Conservation (phyloP, 2,113 vertebrate genomes). For the Leiothrix lutea region DNA sequence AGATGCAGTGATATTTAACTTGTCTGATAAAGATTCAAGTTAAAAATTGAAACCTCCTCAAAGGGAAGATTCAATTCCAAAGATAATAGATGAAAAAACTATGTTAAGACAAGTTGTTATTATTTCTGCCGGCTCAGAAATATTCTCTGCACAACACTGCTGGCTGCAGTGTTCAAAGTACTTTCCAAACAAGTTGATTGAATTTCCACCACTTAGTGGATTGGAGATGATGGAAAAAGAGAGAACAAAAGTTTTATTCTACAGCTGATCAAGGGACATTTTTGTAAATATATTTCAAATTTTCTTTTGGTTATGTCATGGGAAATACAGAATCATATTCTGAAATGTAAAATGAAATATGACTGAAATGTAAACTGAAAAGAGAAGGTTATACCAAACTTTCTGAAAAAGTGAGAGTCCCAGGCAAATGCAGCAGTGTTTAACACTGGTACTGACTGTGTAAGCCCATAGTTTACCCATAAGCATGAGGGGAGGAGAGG, state of each 20-base stretch:
- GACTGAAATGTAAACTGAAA: background rate
- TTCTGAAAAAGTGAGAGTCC: background rate
- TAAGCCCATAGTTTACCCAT: background rate
- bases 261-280: background rate
- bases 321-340: background rate
- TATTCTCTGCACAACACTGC: background rate
- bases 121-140: background rate
- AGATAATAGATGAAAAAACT: background rate
- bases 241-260: background rate
- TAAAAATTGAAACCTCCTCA: background rate
- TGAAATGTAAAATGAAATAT: no score
- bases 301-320: background rate
- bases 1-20: background rate
- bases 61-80: background rate
- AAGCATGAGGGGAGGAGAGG: background rate
- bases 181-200: background rate
- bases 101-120: background rate
- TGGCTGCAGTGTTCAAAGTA: background rate
- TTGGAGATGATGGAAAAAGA: background rate
- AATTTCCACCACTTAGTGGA: background rate
- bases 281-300: background rate
- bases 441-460: background rate
- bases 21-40: background rate
- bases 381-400: background rate
- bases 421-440: background rate